A percentile compares a stretch with the other conserved stretches of the same genome.
Conservation (phyloP, 2,113 vertebrate species). For the Choloepus hoffmanni region DNA sequence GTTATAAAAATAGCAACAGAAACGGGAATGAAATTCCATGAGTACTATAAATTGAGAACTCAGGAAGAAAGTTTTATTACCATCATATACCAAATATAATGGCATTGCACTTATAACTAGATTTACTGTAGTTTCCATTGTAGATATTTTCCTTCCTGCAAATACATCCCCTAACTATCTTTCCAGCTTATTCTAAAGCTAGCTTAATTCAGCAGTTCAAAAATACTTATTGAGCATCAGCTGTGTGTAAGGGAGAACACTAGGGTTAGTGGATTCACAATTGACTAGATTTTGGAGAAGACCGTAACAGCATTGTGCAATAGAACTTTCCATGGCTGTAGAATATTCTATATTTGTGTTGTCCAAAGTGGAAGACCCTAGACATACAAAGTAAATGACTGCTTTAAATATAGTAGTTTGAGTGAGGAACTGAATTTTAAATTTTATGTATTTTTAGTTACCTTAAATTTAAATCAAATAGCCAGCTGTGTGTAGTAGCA, state of each 20-base stretch:
- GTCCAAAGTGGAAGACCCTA: neutral
- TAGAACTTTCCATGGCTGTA: neutral
- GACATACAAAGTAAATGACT: neutral
- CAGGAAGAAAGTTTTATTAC: conserved; percentile 19
- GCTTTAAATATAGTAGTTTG: neutral
- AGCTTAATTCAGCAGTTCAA: neutral
- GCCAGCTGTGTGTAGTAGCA: neutral
- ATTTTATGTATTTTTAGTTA: neutral
- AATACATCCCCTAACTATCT: neutral
- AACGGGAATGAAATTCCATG: neutral
- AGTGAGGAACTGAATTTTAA: neutral
- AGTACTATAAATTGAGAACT: neutral
- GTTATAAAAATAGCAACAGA: neutral
- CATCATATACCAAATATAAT: no score
- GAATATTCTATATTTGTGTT: no score
- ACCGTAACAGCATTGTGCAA: neutral
- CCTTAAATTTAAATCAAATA: conserved; percentile 28
- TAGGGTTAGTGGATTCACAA: neutral
- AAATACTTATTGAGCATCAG: neutral
- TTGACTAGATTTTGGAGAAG: neutral
- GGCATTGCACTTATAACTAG: neutral
- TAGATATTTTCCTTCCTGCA: neutral
- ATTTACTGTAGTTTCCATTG: neutral
- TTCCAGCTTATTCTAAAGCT: neutral
- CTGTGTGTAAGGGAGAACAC: accelerated